These are phyloP conservation scores for Sphecodes monilicornis DNA, from an alignment of 2,888 invertebrate genomes.

Conservation along the genomic window DNA sequence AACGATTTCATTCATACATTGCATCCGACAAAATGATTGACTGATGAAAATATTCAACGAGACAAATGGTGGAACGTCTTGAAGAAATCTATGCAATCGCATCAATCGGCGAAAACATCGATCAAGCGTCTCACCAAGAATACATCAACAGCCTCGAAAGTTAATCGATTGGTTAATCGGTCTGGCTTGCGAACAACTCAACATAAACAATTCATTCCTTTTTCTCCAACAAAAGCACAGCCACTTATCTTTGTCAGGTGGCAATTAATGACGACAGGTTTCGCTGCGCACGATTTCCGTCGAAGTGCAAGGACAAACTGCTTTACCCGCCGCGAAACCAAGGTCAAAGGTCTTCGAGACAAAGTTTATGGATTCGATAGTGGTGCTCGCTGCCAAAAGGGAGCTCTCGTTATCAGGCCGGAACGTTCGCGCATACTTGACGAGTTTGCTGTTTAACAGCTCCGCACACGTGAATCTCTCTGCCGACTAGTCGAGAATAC, in stretches of 20 bases:
- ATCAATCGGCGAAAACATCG: too few relatives aligned
- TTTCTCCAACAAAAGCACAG: background rate
- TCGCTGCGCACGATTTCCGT: background rate
- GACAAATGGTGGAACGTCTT: too few relatives aligned
- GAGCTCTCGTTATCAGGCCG: conserved; percentile 16
- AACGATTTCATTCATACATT: too few relatives aligned
- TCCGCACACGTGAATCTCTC: conserved; percentile 60
- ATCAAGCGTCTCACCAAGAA: too few relatives aligned
- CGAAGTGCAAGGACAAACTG: background rate
- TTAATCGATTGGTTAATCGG: too few relatives aligned
- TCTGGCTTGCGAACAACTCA: too few relatives aligned
- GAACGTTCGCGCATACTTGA: conserved; percentile 16
- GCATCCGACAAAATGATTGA: too few relatives aligned
- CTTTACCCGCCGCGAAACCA: background rate
- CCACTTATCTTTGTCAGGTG: background rate
- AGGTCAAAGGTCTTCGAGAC: background rate
- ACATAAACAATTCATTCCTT: background rate
- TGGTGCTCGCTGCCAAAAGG: background rate
- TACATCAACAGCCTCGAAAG: too few relatives aligned
- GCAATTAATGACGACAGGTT: background rate
- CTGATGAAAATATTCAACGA: too few relatives aligned
- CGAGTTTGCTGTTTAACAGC: conserved; percentile 18
- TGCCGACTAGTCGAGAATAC: conserved; percentile 59
- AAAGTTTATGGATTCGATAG: background rate
- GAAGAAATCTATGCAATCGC: too few relatives aligned